A percentile compares a stretch with the other conserved stretches of the same genome.
Conservation (phyloP, 2,888 invertebrate species). For the Eurytoma californica region DNA sequence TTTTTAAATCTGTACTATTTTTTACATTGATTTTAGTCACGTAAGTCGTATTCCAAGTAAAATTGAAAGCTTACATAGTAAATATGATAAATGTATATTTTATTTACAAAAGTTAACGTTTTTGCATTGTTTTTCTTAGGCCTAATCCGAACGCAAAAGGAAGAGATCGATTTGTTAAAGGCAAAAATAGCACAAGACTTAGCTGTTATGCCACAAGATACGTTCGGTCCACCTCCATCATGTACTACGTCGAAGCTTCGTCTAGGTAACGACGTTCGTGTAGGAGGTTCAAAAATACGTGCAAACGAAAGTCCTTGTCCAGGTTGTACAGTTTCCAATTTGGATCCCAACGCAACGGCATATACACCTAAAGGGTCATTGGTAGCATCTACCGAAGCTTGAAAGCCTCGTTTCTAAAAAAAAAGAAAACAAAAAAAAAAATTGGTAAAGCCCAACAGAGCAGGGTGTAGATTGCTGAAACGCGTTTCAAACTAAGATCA, state of each 20-base stretch:
- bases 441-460: constrained; percentile 58
- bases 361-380: constrained; percentile 89
- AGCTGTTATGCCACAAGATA: constrained; percentile 91
- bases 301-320: constrained; percentile 72
- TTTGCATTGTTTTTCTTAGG: constrained; percentile 76
- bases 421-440: neutral
- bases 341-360: constrained; percentile 94
- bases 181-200: constrained; percentile 93
- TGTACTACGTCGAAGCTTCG: constrained; percentile 80
- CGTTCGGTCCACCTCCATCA: constrained; percentile 78
- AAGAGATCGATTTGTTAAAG: constrained; percentile 93
- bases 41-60: too few species aligned
- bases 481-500: constrained; percentile 60
- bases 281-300: constrained; percentile 70
- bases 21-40: neutral
- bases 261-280: constrained; percentile 74
- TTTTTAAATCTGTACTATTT: constrained; percentile 14
- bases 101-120: neutral
- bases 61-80: too few species aligned
- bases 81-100: too few species aligned
- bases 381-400: constrained; percentile 79
- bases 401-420: constrained; percentile 59
- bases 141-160: constrained; percentile 88
- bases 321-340: constrained; percentile 76
- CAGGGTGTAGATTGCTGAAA: constrained; percentile 61